These are phyloP conservation scores for Gallinago stenura DNA, from an alignment of 2,797 vertebrate genomes.

Conservation along the genomic window DNA sequence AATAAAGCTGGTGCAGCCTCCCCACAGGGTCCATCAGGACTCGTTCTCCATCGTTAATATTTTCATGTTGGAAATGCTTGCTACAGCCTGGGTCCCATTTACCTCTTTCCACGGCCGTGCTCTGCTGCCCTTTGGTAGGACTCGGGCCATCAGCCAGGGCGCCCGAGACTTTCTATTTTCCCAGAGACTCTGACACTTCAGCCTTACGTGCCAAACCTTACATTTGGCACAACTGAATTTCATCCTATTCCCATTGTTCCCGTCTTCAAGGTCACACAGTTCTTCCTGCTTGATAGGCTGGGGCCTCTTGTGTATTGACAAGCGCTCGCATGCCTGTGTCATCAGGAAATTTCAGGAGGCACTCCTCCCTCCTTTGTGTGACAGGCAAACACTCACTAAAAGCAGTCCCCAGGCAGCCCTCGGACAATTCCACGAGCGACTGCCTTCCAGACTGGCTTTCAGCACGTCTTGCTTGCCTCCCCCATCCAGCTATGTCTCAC, in stretches of 20 bases:
- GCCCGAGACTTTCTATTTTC: not conserved
- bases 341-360: conserved; percentile 47
- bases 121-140: not conserved
- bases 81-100: not conserved
- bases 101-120: not conserved
- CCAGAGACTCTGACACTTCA: not conserved
- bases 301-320: conserved; percentile 48
- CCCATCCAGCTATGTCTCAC: not conserved
- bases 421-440: not conserved
- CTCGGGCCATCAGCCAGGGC: not conserved
- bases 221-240: conserved; percentile 34
- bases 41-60: not conserved
- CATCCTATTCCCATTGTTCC: conserved; percentile 51
- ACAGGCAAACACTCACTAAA: conserved; percentile 17
- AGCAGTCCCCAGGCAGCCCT: not conserved
- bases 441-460: not conserved
- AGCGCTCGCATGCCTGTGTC: conserved; percentile 1
- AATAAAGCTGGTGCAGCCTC: not conserved
- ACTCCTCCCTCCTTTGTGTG: conserved; percentile 58
- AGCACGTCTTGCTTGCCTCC: not conserved
- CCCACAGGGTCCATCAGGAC: not conserved
- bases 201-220: conserved; percentile 42
- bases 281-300: conserved; percentile 66
- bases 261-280: conserved; percentile 24
- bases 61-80: not conserved